Conservation (phyloP, 2,113 vertebrate species). For the Romanogobio albipinnatus region DNA sequence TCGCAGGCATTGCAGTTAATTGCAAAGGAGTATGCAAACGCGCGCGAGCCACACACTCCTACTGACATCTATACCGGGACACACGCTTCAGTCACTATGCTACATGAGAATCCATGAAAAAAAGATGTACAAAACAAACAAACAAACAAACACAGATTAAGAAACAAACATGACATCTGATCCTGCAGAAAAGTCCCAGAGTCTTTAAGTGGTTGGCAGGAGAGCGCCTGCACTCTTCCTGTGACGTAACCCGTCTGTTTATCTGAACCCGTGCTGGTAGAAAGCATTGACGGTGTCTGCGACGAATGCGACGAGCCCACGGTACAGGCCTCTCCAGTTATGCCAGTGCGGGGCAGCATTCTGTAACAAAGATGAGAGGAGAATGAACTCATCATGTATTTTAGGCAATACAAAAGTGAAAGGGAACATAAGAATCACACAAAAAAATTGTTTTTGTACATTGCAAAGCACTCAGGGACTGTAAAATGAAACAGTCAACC, state of each 20-base stretch:
- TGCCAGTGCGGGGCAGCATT: constrained; percentile 66
- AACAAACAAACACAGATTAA: constrained; percentile 11
- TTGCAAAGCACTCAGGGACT: neutral
- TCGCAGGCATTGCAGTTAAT: neutral
- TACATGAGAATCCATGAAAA: constrained; percentile 59
- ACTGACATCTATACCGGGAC: constrained; percentile 28
- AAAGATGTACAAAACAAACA: constrained; percentile 61
- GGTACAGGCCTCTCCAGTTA: constrained; percentile 68
- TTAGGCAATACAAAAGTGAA: constrained; percentile 1
- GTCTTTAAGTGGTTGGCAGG: constrained; percentile 40
- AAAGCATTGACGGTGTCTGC: constrained; percentile 71
- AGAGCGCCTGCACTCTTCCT: constrained; percentile 44
- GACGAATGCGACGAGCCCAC: constrained; percentile 70
- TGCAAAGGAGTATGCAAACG: neutral
- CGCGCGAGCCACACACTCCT: constrained; percentile 13
- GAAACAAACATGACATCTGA: constrained; percentile 52
- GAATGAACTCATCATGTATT: constrained; percentile 1
- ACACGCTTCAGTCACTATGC: constrained; percentile 50
- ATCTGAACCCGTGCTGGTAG: constrained; percentile 65
- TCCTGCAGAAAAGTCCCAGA: constrained; percentile 58
- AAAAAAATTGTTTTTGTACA: constrained; percentile 17
- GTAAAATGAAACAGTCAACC: neutral
- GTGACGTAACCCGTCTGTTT: constrained; percentile 55
- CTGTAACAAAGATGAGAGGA: constrained; percentile 58
- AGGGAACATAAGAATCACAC: neutral